Evolutionary conservation across 2,113 vertebrate species (phyloP), one percentile per base, ranked within the genome.

Genomic region (Mastomys coucha): DNA sequence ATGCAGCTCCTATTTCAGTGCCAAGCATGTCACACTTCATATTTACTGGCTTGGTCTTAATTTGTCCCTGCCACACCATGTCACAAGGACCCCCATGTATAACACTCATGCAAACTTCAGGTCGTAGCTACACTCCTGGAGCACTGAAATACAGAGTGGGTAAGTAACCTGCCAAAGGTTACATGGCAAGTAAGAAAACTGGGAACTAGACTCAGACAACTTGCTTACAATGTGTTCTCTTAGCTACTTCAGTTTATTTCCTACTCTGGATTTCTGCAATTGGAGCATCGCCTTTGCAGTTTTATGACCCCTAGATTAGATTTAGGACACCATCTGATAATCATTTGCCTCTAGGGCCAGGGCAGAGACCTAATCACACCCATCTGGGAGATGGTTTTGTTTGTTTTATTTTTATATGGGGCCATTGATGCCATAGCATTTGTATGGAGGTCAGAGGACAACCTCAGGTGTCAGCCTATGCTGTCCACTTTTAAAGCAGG

Each of bases 191-290:
- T 51, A 88, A 72, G 31, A 82, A 24, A 92, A 9, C 72, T 91
- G 67, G 17, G 39, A 94, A 58, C 91, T 80, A 91, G 96, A 85
- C 24, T 31, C n/a, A 80, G 8, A 16, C 28, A n/a, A 2, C 10
- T 24, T 28, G 63, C 19, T 78, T 70, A 45, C 17, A 65, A 4
- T 86, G 24, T 65, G 8, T 51, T 88, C 81, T 89, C 82, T 94
- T 67, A 63, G 78, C 24, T 36, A 87, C 39, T 39, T 69, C 39
- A 22, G 42, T 81, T 17, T 53, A 53, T 96, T 92, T 93, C 86
- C 70, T 96, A 77, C 90, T 91, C 53, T 89, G 36, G 88, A 58
- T 69, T 84, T 91, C 78, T 89, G 36, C 58, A 91, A 58, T 33
- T 11, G 10, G 67, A 45, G 31, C 51, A n/a, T 72, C 42, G 87